These are phyloP conservation scores for Pissodes strobi DNA, from an alignment of 1,140 invertebrate species.

Conservation along the genomic window DNA sequence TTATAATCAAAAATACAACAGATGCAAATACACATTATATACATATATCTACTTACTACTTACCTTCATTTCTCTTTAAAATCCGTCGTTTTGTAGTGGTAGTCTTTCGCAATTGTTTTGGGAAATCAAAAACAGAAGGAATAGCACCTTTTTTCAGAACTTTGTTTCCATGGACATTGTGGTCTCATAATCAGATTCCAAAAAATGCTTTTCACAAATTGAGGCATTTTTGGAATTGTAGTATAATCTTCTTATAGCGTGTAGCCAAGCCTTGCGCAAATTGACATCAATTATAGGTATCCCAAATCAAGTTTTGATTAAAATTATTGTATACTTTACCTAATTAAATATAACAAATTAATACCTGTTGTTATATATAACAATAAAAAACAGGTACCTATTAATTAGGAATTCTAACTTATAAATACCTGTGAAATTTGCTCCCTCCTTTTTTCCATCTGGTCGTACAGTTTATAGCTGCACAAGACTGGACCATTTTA, in stretches of 20 bases:
- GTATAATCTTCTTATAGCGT: background rate
- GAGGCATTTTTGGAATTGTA: background rate
- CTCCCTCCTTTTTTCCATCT: too few relatives aligned
- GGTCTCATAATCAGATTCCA: background rate
- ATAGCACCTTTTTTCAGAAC: background rate
- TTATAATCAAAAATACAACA: too few relatives aligned
- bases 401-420: too few relatives aligned
- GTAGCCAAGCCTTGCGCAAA: background rate
- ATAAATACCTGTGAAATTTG: too few relatives aligned
- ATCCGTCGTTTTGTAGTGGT: background rate
- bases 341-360: too few relatives aligned
- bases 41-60: background rate
- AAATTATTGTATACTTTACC: too few relatives aligned
- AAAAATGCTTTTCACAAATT: background rate
- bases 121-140: slow-evolving; percentile 1
- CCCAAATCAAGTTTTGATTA: background rate
- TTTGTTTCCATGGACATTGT: slow-evolving; percentile 5
- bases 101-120: background rate
- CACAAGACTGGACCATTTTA: slow-evolving; percentile 1
- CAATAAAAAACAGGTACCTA: background rate
- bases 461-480: background rate
- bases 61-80: background rate
- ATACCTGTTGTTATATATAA: too few relatives aligned
- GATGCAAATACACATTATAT: too few relatives aligned
- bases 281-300: background rate